A percentile compares a stretch with the other conserved stretches of the same genome.
phyloP scores from a whole-genome alignment of 2,888 invertebrate species.

The Callinectes sapidus region DNA sequence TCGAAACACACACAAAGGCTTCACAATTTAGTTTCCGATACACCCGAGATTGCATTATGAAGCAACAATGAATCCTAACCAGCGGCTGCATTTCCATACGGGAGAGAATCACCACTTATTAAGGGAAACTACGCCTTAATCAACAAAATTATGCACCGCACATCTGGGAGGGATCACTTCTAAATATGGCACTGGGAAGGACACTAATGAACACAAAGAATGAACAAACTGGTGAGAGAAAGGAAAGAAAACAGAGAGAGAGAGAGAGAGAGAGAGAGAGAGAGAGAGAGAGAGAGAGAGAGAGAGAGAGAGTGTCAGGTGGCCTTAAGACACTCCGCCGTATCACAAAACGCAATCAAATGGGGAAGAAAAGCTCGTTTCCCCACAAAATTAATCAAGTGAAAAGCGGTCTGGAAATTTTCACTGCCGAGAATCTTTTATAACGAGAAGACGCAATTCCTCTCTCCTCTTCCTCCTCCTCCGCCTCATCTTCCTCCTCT shows the following conservation, averaged over 20 bases:
- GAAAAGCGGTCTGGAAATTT: neutral
- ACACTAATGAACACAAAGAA: no score
- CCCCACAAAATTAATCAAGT: constrained; percentile 3
- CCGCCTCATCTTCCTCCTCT: neutral
- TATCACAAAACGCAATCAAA: neutral
- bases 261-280: constrained; percentile 25
- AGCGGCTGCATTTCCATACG: neutral
- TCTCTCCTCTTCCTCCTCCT: neutral
- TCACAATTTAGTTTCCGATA: constrained; percentile 23
- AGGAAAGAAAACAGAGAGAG: neutral
- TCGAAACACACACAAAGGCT: neutral
- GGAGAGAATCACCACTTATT: neutral
- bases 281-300: constrained; percentile 25
- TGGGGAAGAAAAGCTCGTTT: neutral
- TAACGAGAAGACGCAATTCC: neutral
- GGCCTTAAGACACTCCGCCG: neutral
- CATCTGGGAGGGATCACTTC: neutral
- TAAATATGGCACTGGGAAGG: neutral
- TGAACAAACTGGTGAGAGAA: no score
- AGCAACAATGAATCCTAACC: constrained; percentile 21
- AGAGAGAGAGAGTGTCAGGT: constrained; percentile 8
- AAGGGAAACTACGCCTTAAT: neutral
- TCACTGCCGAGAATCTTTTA: neutral
- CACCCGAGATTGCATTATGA: neutral
- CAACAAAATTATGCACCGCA: neutral